Evolutionary conservation across 2,797 vertebrate genomes (phyloP).

Genomic region (Avahi laniger): DNA sequence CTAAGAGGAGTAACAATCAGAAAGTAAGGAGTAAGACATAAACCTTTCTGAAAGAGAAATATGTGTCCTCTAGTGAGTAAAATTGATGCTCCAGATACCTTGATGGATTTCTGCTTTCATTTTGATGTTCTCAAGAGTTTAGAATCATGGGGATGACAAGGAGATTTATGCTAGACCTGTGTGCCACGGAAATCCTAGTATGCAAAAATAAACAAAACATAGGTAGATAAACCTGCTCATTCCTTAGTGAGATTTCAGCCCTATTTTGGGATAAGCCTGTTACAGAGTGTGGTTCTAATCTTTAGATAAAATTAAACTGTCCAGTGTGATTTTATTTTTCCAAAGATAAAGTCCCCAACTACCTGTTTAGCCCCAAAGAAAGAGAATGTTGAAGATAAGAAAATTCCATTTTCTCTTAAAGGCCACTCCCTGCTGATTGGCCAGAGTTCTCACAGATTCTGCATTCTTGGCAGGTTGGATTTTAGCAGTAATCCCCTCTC

Average conservation of each 20-base stretch:
- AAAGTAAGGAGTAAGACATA: background rate
- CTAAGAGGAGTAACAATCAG: background rate
- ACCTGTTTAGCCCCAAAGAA: background rate
- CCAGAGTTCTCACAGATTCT: background rate
- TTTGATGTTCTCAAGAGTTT: background rate
- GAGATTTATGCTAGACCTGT: background rate
- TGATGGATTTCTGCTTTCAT: background rate
- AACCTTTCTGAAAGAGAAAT: background rate
- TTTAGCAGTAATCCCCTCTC: slow-evolving; percentile 52
- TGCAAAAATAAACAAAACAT: background rate
- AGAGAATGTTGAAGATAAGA: background rate
- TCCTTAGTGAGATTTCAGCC: background rate
- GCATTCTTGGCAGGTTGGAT: slow-evolving; percentile 41
- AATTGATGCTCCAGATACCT: background rate
- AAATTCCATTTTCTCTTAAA: background rate
- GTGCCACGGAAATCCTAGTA: background rate
- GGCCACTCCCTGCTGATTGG: background rate
- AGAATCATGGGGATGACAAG: background rate
- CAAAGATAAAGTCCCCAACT: background rate
- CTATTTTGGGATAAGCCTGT: background rate
- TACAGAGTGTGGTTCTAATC: background rate
- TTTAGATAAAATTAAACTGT: background rate
- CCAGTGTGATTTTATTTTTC: background rate
- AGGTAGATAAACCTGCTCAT: background rate
- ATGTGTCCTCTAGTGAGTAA: background rate